Evolutionary conservation across 2,888 invertebrate species (phyloP).

Genomic region (Graphium colonna): DNA sequence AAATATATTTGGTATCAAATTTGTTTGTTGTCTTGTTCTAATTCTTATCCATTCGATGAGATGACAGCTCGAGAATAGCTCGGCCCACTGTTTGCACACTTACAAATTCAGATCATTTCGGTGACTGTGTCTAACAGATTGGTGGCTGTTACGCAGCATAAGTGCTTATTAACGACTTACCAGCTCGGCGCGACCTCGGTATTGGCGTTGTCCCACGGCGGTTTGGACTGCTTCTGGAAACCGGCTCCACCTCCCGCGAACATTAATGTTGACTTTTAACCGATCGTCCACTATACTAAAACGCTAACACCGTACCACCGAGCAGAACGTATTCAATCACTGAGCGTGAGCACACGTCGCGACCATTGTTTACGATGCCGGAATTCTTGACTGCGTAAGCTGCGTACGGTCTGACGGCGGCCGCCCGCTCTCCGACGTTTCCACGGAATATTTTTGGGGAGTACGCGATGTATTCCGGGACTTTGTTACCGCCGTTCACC

Average conservation of each 20-base stretch:
- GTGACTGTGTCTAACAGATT: no score
- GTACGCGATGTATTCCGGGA: slow-evolving; percentile 43
- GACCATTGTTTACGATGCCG: slow-evolving; percentile 34
- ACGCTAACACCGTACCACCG: slow-evolving; percentile 24
- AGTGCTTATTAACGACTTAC: slow-evolving; percentile 39
- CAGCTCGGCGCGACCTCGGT: slow-evolving; percentile 52
- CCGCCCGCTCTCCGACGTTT: slow-evolving; percentile 31
- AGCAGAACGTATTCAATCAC: slow-evolving; percentile 18
- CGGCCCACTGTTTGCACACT: neutral
- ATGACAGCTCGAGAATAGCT: neutral
- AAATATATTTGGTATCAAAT: no score
- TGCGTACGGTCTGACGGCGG: slow-evolving; percentile 24
- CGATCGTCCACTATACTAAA: slow-evolving; percentile 26
- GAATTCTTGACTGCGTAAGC: slow-evolving; percentile 24
- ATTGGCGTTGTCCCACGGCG: slow-evolving; percentile 60
- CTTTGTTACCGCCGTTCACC: slow-evolving; percentile 34
- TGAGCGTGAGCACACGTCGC: slow-evolving; percentile 7
- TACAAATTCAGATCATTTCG: neutral
- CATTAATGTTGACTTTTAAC: slow-evolving; percentile 42
- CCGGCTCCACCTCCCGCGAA: slow-evolving; percentile 71
- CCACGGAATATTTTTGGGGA: slow-evolving; percentile 43
- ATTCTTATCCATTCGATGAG: neutral
- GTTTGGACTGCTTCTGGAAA: slow-evolving; percentile 68
- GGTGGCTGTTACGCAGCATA: neutral
- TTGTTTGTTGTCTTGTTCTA: no score